Conservation (phyloP, 2,888 invertebrate species). For the Rhyacophila evoluta region DNA sequence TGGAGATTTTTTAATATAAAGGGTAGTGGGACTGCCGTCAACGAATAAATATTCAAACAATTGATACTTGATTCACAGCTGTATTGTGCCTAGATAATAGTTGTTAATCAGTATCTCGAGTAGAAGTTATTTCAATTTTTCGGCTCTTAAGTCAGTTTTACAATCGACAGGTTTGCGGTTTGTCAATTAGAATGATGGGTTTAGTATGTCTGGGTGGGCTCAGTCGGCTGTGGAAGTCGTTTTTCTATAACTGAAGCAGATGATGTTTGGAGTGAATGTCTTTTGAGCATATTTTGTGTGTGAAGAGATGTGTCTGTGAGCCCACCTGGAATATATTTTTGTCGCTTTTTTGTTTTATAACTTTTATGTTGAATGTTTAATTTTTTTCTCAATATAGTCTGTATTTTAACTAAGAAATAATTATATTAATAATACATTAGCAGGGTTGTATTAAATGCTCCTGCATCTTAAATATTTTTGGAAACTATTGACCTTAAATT, state of each 20-base stretch:
- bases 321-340: constrained; percentile 73
- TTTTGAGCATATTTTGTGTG: constrained; percentile 59
- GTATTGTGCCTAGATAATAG: constrained; percentile 73
- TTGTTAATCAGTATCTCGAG: constrained; percentile 67
- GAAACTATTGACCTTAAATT: constrained; percentile 74
- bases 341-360: constrained; percentile 69
- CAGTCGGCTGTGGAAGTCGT: constrained; percentile 58
- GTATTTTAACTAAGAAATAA: constrained; percentile 74
- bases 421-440: constrained; percentile 73
- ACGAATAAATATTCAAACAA: constrained; percentile 69
- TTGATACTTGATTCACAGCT: constrained; percentile 72
- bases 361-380: constrained; percentile 56
- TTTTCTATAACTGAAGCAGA: neutral
- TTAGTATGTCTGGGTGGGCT: constrained; percentile 35
- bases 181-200: constrained; percentile 52
- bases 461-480: constrained; percentile 74
- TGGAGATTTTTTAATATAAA: constrained; percentile 43
- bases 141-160: constrained; percentile 51
- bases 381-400: constrained; percentile 73
- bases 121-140: constrained; percentile 45
- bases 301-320: constrained; percentile 66
- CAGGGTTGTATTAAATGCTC: constrained; percentile 60
- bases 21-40: constrained; percentile 67
- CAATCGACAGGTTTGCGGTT: constrained; percentile 49
- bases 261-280: constrained; percentile 61